Conservation (phyloP, 1,140 invertebrate species). For the Orchestia grillus region DNA sequence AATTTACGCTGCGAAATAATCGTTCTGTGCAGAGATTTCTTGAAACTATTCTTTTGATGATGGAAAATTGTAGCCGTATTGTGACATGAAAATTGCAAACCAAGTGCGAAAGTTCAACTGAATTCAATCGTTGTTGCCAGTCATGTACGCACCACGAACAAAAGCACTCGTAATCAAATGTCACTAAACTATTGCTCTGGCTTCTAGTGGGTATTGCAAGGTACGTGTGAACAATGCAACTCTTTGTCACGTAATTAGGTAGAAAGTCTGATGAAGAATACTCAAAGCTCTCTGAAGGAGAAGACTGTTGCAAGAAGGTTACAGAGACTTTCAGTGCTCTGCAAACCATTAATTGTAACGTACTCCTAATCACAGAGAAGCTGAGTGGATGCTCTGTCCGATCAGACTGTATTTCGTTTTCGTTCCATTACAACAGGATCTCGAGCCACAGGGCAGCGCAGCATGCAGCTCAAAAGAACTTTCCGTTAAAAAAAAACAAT, state of each 20-base stretch:
- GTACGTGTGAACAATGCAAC: not conserved
- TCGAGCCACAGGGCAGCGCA: too few species aligned
- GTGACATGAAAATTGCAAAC: not conserved
- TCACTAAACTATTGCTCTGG: not conserved
- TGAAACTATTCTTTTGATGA: not conserved
- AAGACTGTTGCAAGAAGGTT: not conserved
- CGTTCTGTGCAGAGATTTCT: not conserved
- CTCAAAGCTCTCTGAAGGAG: not conserved
- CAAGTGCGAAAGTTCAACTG: not conserved
- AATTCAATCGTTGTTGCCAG: not conserved
- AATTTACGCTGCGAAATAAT: too few species aligned
- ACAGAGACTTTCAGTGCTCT: too few species aligned
- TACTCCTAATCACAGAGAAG: too few species aligned
- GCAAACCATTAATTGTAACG: too few species aligned
- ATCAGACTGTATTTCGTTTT: too few species aligned
- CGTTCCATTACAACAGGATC: too few species aligned
- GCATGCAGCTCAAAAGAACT: too few species aligned
- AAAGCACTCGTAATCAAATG: not conserved
- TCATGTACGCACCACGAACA: not conserved
- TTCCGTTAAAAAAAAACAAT: too few species aligned
- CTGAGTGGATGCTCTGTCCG: too few species aligned
- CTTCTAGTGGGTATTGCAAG: not conserved
- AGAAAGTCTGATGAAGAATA: not conserved
- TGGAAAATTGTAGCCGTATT: not conserved
- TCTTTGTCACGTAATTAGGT: not conserved